Base-by-base conservation (phyloP, 2,888 invertebrate species). In the Synergus umbraculus region DNA sequence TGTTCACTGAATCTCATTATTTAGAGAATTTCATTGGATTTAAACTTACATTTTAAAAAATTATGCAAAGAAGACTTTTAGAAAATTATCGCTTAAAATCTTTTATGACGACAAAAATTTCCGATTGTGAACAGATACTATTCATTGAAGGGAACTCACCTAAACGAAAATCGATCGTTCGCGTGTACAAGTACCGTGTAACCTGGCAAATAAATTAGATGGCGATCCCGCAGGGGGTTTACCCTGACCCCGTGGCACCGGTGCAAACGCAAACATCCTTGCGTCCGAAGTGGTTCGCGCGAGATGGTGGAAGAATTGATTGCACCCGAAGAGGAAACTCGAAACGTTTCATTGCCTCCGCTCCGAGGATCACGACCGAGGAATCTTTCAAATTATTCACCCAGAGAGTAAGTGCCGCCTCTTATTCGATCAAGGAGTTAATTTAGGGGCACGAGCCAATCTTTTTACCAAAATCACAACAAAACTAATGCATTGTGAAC, bases 271-370 rank as follows among this genome's bases (percentile, higher is more conserved):
- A 84, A 87, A 86, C 88, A 86, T 88, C 85, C 89, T 86, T 86
- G 86, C 85, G 78, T 86, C 85, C 85, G 83, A 86, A 89, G 88
- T 88, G 87, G 85, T 83, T 86, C 83, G 85, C 80, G 87, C 86
- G 85, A 89, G 88, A 89, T 88, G 86, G 85, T 83, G 89, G 89
- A 90, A 90, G 88, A 90, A 90, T 89, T 86, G 89, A 90, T 90
- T 89, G 87, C 89, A 87, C 86, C 83, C 83, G 81, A 84, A 84
- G 82, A 82, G 82, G 80, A 80, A 81, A 82, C 80, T 83, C 82
- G 78, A 81, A 80, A 81, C 80, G 80, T 83, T 83, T 82, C 82
- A 79, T 81, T 82, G 81, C 80, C 67, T 81, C 46, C 43, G 79
- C 22, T 76, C 76, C 37, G 54, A 73, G 69, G 54, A 73, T 73